Evolutionary conservation across 2,888 invertebrate species (phyloP).

Genomic region (Microchrysa polita): DNA sequence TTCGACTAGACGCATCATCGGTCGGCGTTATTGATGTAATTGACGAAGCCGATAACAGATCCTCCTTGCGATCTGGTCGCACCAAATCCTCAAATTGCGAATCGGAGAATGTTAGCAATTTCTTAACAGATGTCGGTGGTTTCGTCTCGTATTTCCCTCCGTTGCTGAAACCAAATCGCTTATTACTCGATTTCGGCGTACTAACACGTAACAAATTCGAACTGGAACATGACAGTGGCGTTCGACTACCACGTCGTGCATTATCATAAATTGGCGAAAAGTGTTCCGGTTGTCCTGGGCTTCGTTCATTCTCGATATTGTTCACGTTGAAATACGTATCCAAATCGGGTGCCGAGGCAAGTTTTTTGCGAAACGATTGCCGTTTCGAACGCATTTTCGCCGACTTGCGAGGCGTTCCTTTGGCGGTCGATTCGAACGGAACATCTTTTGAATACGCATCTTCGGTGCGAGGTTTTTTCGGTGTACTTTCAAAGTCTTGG

Average conservation of each 20-base stretch:
- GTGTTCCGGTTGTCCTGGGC: not conserved
- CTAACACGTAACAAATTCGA: constrained; percentile 44
- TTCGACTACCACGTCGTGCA: constrained; percentile 37
- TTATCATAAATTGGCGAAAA: constrained; percentile 41
- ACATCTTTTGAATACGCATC: not conserved
- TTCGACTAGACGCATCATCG: not conserved
- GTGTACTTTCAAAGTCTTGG: constrained; percentile 48
- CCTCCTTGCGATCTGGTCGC: constrained; percentile 5
- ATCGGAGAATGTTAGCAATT: constrained; percentile 47
- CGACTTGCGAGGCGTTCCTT: constrained; percentile 31
- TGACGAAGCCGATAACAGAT: not conserved
- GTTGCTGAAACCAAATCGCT: not conserved
- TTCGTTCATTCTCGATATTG: constrained; percentile 44
- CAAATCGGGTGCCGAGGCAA: constrained; percentile 48
- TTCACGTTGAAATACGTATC: constrained; percentile 28
- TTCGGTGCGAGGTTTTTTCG: constrained; percentile 42
- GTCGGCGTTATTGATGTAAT: constrained; percentile 1
- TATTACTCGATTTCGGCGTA: constrained; percentile 46
- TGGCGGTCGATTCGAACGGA: not conserved
- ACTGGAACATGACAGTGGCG: constrained; percentile 41
- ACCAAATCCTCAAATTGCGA: constrained; percentile 41
- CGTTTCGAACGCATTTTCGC: constrained; percentile 33
- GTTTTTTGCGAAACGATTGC: constrained; percentile 39
- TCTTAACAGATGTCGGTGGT: constrained; percentile 44
- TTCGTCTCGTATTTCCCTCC: constrained; percentile 3